Conservation (phyloP, 2,888 invertebrate genomes). For the Cancer borealis region DNA sequence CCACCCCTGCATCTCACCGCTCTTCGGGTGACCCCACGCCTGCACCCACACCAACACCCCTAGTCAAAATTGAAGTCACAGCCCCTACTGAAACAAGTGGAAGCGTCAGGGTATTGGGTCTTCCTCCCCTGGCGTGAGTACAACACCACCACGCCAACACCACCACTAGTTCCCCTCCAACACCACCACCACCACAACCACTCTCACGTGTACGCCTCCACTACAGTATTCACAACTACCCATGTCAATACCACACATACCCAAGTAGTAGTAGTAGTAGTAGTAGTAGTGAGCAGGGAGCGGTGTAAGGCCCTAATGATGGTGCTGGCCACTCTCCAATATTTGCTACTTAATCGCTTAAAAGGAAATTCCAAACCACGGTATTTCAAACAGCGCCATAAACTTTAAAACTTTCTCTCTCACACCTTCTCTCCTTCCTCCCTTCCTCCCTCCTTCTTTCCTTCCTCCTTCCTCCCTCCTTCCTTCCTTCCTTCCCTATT, state of each 20-base stretch:
- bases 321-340: neutral
- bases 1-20: constrained; percentile 49
- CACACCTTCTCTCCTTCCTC: neutral
- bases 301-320: neutral
- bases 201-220: neutral
- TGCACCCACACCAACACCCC: constrained; percentile 59
- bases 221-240: neutral
- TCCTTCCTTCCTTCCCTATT: neutral
- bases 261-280: neutral
- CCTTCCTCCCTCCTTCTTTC: neutral
- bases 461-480: neutral
- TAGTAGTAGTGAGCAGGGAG: neutral
- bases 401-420: neutral
- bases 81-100: constrained; percentile 53
- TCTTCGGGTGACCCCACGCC: constrained; percentile 51
- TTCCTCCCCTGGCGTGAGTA: constrained; percentile 70
- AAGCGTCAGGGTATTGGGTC: constrained; percentile 58
- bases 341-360: neutral
- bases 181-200: constrained; percentile 3
- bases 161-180: constrained; percentile 12
- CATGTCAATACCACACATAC: neutral
- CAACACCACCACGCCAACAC: constrained; percentile 31
- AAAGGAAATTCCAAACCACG: constrained; percentile 30
- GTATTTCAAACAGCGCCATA: constrained; percentile 22
- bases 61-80: constrained; percentile 72